Conservation (phyloP, 2,888 invertebrate genomes). For the Morpho achilles region DNA sequence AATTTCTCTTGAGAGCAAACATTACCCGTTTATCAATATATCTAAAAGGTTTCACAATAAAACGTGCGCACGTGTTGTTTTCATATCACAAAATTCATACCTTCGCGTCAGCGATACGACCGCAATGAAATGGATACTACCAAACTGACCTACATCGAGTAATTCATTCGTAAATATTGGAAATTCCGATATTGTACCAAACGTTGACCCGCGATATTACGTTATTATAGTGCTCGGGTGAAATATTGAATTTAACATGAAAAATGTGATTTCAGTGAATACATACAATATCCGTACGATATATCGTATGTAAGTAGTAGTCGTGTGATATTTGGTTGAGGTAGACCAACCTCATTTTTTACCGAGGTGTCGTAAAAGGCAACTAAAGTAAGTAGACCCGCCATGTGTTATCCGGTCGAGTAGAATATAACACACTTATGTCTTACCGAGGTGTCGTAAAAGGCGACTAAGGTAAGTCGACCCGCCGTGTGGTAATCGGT, state of each 20-base stretch:
- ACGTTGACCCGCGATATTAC: constrained; percentile 14
- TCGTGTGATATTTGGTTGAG: too few relatives aligned
- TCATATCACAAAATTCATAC: constrained; percentile 33
- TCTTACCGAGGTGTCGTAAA: too few relatives aligned
- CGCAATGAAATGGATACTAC: constrained; percentile 31
- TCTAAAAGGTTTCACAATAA: constrained; percentile 29
- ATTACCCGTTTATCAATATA: constrained; percentile 21
- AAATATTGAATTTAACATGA: neutral
- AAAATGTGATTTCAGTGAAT: neutral
- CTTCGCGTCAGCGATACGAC: constrained; percentile 29
- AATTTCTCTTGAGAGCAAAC: neutral
- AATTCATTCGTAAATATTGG: constrained; percentile 33
- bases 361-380: too few relatives aligned
- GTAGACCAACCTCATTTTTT: too few relatives aligned
- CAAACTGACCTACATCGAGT: constrained; percentile 31
- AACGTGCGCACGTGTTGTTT: constrained; percentile 32
- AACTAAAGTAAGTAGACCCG: too few relatives aligned
- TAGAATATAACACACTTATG: too few relatives aligned
- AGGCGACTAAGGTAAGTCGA: too few relatives aligned
- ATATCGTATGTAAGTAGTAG: too few relatives aligned
- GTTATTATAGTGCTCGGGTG: neutral
- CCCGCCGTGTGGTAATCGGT: too few relatives aligned
- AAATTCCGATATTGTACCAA: constrained; percentile 26
- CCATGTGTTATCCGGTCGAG: too few relatives aligned
- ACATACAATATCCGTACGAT: too few relatives aligned